Evolutionary conservation across 2,888 invertebrate species (phyloP).

Genomic region (Phlogophora meticulosa): DNA sequence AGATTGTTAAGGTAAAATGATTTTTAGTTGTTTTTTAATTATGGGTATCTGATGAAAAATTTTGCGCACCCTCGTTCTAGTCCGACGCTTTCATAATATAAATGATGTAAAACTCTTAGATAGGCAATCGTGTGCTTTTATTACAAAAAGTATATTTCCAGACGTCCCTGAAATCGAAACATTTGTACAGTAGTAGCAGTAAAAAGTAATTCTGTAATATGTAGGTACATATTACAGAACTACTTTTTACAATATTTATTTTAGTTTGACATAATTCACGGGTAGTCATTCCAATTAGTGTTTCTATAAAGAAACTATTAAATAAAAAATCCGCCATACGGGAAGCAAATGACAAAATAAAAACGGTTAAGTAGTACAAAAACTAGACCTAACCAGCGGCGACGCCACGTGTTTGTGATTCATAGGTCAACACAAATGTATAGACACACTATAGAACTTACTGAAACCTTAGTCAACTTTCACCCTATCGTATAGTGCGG

Average conservation of each 20-base stretch:
- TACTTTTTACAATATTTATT: no score
- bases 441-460: background rate
- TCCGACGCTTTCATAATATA: no score
- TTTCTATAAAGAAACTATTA: background rate
- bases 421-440: conserved; percentile 15
- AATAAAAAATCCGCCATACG: background rate
- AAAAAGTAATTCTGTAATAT: no score
- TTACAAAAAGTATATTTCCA: background rate
- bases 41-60: no score
- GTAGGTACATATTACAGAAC: no score
- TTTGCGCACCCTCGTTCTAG: no score
- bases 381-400: conserved; percentile 13
- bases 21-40: no score
- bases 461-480: conserved; percentile 1
- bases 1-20: no score
- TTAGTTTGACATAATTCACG: background rate
- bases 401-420: conserved; percentile 29
- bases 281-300: background rate
- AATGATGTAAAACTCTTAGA: background rate
- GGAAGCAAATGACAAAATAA: conserved; percentile 26
- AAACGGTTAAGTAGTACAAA: conserved; percentile 20
- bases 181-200: background rate
- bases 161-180: background rate
- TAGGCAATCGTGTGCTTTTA: background rate
- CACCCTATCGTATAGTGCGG: background rate